Evolutionary conservation across 2,113 vertebrate species (phyloP), one percentile per base, ranked within the genome.

Genomic region (Pungitius pungitius): DNA sequence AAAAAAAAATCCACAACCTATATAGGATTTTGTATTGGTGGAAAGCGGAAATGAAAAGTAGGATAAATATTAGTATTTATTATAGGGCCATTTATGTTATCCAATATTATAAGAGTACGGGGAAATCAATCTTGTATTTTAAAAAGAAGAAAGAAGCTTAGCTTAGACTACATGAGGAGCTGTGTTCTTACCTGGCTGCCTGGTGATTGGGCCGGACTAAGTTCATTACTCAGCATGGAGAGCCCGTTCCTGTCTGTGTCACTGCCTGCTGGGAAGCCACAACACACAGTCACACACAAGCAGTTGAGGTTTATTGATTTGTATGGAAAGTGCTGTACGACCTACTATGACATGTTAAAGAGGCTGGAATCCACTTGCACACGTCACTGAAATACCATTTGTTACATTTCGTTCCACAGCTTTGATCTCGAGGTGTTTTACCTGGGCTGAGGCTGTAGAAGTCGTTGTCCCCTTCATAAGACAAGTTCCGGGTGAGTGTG

Each of bases 381-480:
- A 60, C 1, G 1, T 58, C 9, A 59, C 6, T 27, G 20, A 42
- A 58, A 59, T 68, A 51, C 60, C 35, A 51, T 59, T 33, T 59
- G 30, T 58, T 15, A 17, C 12, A 58, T 67, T 61, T 27, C 2
- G n/a, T 24, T 8, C 57, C 18, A 54, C 69, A 55, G 24, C 14
- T 72, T 59, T 17, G 18, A 49, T 18, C 17, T 10, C n/a, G 73
- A 27, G 33, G 49, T 17, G 5, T 72, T 68, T 67, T 90, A 99
- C 97, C 96, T 95, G 96, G 92, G 80, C 94, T 94, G 81, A 95
- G 87, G 0, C 92, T 93, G 87, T 91, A 94, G 58, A 96, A 93
- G 64, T 96, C 96, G 63, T 93, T 94, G 74, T 99, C 97, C 0
- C 94, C 87, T 42, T 94, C 94, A 0, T 96, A 94, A n/a, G 96